These are phyloP conservation scores for Rosalia funebris DNA, from an alignment of 2,888 invertebrate species.

Conservation along the genomic window DNA sequence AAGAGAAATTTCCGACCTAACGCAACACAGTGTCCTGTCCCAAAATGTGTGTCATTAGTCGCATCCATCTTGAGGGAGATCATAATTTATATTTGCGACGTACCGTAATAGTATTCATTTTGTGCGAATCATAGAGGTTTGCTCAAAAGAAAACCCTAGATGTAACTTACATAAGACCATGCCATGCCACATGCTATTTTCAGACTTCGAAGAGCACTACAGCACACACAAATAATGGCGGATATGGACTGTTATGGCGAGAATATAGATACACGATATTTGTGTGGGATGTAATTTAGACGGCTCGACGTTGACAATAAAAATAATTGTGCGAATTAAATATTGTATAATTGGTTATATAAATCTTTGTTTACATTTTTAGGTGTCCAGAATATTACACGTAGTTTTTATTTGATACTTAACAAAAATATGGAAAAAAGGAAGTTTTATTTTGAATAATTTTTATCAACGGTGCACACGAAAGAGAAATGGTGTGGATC, in stretches of 20 bases:
- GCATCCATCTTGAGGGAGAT: conserved; percentile 39
- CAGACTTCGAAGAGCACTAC: conserved; percentile 26
- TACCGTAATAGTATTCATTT: conserved; percentile 33
- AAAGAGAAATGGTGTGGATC: too few relatives aligned
- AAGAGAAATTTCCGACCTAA: conserved; percentile 39
- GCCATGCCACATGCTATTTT: not conserved
- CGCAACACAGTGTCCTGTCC: conserved; percentile 31
- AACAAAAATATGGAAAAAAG: too few relatives aligned
- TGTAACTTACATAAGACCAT: conserved; percentile 2
- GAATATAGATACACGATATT: not conserved
- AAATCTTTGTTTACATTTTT: too few relatives aligned
- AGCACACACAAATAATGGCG: conserved; percentile 35
- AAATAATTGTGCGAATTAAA: too few relatives aligned
- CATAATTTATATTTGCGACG: conserved; percentile 31
- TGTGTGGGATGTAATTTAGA: too few relatives aligned
- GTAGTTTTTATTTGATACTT: too few relatives aligned
- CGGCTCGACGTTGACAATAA: too few relatives aligned
- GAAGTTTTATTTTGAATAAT: too few relatives aligned
- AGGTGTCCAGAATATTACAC: too few relatives aligned
- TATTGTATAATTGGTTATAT: too few relatives aligned
- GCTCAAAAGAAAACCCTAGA: not conserved
- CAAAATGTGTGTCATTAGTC: conserved; percentile 45
- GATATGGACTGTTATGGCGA: conserved; percentile 7
- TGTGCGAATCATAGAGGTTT: not conserved
- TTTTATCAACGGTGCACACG: too few relatives aligned